Conservation (phyloP, 2,113 vertebrate genomes). For the Illadopsis cleaveri region DNA sequence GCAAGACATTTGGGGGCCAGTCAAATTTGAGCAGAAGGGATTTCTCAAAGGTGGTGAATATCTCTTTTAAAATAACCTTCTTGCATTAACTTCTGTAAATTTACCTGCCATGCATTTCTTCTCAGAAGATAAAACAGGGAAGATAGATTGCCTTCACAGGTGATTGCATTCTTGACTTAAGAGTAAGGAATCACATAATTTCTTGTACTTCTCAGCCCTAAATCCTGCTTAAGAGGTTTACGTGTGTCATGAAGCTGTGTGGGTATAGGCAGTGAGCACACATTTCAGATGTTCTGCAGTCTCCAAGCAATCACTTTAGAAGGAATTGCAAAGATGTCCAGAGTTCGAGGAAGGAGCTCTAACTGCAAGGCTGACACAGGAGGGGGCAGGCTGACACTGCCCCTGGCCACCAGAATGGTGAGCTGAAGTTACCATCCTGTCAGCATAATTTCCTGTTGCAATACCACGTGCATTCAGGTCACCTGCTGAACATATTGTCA, state of each 20-base stretch:
- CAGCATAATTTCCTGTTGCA: not conserved
- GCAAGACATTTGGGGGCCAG: not conserved
- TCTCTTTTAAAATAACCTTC: not conserved
- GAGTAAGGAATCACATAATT: not conserved
- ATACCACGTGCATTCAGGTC: not conserved
- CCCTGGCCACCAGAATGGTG: not conserved
- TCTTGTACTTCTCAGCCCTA: not conserved
- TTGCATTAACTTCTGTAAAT: not conserved
- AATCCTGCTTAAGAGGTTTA: not conserved
- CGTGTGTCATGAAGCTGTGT: not conserved
- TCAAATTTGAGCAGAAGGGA: not conserved
- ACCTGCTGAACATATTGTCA: not conserved
- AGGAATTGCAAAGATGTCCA: not conserved
- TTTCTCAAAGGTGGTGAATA: not conserved
- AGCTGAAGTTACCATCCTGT: not conserved
- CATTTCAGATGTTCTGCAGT: not conserved
- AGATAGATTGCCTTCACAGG: not conserved
- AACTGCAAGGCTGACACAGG: not conserved
- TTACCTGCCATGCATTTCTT: constrained; percentile 48
- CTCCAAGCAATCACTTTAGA: not conserved
- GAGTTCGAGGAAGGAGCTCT: not conserved
- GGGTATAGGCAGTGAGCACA: not conserved
- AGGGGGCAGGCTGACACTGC: not conserved
- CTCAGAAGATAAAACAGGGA: constrained; percentile 28
- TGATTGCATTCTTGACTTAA: not conserved